These are phyloP conservation scores for Troglohyphantes excavatus DNA, from an alignment of 2,888 invertebrate species.

Conservation along the genomic window DNA sequence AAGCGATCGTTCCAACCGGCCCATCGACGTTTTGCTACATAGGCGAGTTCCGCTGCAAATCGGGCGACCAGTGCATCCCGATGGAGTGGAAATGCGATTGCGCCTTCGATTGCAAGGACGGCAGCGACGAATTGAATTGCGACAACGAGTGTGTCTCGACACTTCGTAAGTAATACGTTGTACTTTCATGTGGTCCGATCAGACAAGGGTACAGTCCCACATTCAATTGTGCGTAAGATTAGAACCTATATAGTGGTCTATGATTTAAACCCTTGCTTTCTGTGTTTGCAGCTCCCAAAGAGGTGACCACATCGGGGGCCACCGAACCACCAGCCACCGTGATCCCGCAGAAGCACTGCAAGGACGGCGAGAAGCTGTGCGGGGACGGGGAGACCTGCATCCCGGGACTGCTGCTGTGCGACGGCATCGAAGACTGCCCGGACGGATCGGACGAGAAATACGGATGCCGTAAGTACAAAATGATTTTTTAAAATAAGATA, in stretches of 20 bases:
- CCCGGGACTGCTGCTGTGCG: slow-evolving; percentile 50
- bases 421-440: slow-evolving; percentile 62
- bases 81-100: slow-evolving; percentile 62
- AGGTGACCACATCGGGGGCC: background rate
- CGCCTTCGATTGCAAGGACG: slow-evolving; percentile 75
- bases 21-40: slow-evolving; percentile 14
- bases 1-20: slow-evolving; percentile 43
- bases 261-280: no score
- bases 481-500: no score
- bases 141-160: slow-evolving; percentile 44
- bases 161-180: slow-evolving; percentile 22
- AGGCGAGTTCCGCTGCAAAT: slow-evolving; percentile 59
- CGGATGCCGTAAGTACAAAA: slow-evolving; percentile 68
- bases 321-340: background rate
- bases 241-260: no score
- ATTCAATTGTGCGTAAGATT: no score
- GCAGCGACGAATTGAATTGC: slow-evolving; percentile 78
- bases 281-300: slow-evolving; percentile 33
- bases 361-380: slow-evolving; percentile 6
- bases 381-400: slow-evolving; percentile 48
- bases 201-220: no score
- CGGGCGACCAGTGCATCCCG: slow-evolving; percentile 51
- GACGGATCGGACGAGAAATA: slow-evolving; percentile 71
- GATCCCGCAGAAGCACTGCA: slow-evolving; percentile 36
- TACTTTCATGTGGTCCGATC: no score